Conservation (phyloP, 2,888 invertebrate genomes). For the Rhorus exstirpatorius region DNA sequence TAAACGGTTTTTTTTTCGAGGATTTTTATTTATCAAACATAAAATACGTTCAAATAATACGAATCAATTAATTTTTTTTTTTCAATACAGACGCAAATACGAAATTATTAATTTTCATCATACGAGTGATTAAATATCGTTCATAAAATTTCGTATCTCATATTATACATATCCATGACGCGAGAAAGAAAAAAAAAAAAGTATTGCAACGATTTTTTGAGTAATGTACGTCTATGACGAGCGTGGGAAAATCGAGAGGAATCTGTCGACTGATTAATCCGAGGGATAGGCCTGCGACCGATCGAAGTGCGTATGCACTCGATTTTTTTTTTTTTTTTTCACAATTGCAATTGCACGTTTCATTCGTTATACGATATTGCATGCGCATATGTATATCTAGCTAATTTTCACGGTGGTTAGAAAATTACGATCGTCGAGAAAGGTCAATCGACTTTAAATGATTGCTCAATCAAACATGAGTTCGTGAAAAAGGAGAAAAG, state of each 20-base stretch:
- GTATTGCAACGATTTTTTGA: conserved; percentile 4
- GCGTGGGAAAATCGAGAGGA: conserved; percentile 70
- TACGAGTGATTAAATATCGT: conserved; percentile 13
- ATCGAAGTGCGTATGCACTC: background rate
- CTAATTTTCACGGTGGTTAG: conserved; percentile 23
- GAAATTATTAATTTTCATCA: conserved; percentile 21
- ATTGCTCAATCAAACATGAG: conserved; percentile 8
- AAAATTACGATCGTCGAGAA: conserved; percentile 17
- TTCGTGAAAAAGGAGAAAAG: background rate
- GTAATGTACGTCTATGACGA: conserved; percentile 36
- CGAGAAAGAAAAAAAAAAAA: background rate
- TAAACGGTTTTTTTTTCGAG: too few relatives aligned
- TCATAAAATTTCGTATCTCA: conserved; percentile 5
- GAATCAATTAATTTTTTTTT: background rate
- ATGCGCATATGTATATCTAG: too few relatives aligned
- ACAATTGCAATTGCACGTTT: conserved; percentile 21
- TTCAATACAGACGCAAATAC: too few relatives aligned
- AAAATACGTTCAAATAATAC: too few relatives aligned
- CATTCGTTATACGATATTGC: conserved; percentile 22
- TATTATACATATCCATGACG: background rate
- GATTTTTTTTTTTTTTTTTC: conserved; percentile 43
- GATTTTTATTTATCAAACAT: too few relatives aligned
- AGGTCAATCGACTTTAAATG: conserved; percentile 20
- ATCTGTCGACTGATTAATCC: conserved; percentile 62
- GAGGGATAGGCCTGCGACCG: too few relatives aligned